These are phyloP conservation scores for Carollia perspicillata DNA, from an alignment of 2,113 vertebrate genomes.

Conservation along the genomic window DNA sequence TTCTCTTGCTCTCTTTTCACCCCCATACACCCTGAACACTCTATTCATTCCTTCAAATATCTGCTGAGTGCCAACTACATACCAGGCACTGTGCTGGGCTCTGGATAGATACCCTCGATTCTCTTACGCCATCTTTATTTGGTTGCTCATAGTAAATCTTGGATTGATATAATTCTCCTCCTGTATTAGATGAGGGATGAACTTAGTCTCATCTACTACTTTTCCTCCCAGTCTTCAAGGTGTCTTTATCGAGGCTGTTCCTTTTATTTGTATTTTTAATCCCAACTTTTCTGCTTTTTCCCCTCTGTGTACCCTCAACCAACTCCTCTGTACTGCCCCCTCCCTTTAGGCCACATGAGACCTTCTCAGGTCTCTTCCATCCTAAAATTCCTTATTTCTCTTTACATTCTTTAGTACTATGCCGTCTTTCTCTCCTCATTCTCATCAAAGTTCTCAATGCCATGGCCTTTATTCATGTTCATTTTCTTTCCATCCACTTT, in stretches of 20 bases:
- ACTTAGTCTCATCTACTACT: not conserved
- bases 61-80: not conserved
- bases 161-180: not conserved
- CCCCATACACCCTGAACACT: not conserved
- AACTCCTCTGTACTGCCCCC: not conserved
- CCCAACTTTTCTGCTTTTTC: not conserved
- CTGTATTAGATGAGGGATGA: not conserved
- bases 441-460: not conserved
- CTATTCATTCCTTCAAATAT: not conserved
- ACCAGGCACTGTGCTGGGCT: not conserved
- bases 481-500: not conserved
- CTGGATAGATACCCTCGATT: too few relatives aligned
- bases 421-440: not conserved
- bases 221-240: not conserved
- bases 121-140: not conserved
- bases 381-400: not conserved
- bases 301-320: not conserved
- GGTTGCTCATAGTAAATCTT: not conserved
- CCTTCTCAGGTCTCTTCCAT: not conserved
- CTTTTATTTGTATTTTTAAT: not conserved
- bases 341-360: not conserved
- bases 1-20: not conserved
- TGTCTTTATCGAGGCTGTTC: not conserved
- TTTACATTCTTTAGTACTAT: not conserved
- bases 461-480: not conserved